These are phyloP conservation scores for Podabrus alpinus DNA, from an alignment of 2,888 invertebrate genomes.

Conservation along the genomic window DNA sequence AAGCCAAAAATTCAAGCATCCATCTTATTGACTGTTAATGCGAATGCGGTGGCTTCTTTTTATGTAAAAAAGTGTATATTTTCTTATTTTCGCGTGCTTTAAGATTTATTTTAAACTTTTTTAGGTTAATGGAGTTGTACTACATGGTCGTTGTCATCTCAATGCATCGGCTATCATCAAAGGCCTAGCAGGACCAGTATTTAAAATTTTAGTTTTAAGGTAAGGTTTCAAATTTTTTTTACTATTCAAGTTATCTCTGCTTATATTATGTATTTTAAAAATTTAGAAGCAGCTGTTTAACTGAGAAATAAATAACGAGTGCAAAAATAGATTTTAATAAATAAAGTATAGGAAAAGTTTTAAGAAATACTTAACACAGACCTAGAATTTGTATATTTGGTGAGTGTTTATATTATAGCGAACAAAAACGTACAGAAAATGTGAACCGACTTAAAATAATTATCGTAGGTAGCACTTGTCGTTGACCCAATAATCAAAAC, in stretches of 20 bases:
- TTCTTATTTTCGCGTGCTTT: not conserved
- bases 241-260: not conserved
- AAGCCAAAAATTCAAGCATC: constrained; percentile 30
- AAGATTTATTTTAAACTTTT: constrained; percentile 36
- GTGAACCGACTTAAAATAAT: not conserved
- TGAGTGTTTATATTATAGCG: not conserved
- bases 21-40: not conserved
- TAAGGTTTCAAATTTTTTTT: constrained; percentile 54
- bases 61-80: not conserved
- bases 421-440: not conserved
- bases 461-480: not conserved
- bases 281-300: not conserved
- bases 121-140: constrained; percentile 91
- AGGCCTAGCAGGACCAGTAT: constrained; percentile 77
- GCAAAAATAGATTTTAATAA: not conserved
- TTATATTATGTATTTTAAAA: not conserved
- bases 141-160: constrained; percentile 93
- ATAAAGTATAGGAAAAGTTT: not conserved
- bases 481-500: not conserved
- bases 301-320: not conserved
- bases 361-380: not conserved
- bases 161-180: constrained; percentile 97
- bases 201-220: constrained; percentile 87
- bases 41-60: not conserved
- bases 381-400: not conserved